Base-by-base conservation (phyloP, 2,113 vertebrate species). In the Carettochelys insculpta region DNA sequence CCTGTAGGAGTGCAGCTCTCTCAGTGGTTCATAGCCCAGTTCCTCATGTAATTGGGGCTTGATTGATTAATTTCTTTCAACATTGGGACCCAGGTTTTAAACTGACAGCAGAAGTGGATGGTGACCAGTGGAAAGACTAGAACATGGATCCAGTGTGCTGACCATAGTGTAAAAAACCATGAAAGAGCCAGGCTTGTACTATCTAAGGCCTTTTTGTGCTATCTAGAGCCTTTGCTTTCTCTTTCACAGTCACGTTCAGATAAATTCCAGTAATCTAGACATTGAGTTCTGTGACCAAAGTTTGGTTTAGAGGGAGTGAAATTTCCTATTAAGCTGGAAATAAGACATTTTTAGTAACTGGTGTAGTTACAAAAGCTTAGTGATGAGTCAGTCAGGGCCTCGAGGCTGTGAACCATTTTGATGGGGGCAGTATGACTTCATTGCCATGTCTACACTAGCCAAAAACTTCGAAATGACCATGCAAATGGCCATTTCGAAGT, bases 181-280 rank as follows among this genome's bases (percentile, higher is more conserved):
- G 4, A 81, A 92, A 87, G 81, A 96, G 76, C 80, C 92, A 89
- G 81, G 34, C 47, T n/a, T n/a, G n/a, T n/a, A n/a, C n/a, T n/a
- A n/a, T n/a, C n/a, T n/a, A n/a, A n/a, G n/a, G n/a, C n/a, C n/a
- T n/a, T 12, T 89, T 90, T 94, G 25, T 93, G 81, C 85, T 78
- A 52, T 89, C 61, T 94, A 79, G 83, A 94, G 34, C 77, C 61
- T 91, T 86, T 77, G 0, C 9, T 0, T 85, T 92, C 34, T n/a
- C 82, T 95, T 95, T 80, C n/a, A 58, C 65, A 86, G 31, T 71
- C 71, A 89, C 83, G 47, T 54, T 86, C 58, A 86, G 61, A 84
- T 93, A 65, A 91, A 48, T 29, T 88, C 65, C 77, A 91, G 29
- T 85, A 83, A 92, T 92, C 34, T 20, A 41, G 3, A 51, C 41